Conservation (phyloP, 2,113 vertebrate species). For the Bagarius yarrelli region DNA sequence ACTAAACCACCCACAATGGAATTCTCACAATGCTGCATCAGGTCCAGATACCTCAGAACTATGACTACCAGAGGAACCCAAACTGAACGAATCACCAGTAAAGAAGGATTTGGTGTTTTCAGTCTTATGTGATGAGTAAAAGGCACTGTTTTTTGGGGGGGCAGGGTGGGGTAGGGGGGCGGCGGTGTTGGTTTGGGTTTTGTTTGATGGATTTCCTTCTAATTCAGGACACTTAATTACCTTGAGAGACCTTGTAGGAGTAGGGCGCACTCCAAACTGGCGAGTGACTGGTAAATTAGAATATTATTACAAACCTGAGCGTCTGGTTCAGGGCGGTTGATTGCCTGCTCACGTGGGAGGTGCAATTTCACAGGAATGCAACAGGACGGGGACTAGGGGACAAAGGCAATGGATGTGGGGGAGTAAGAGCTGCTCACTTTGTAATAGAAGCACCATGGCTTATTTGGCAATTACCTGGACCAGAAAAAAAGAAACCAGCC, state of each 20-base stretch:
- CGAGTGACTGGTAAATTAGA: slow-evolving; percentile 72
- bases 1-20: slow-evolving; percentile 57
- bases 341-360: slow-evolving; percentile 73
- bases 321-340: slow-evolving; percentile 68
- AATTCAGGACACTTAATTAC: slow-evolving; percentile 68
- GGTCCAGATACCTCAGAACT: slow-evolving; percentile 62
- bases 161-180: slow-evolving; percentile 11
- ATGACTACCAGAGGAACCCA: slow-evolving; percentile 50
- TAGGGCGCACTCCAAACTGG: slow-evolving; percentile 68
- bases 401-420: slow-evolving; percentile 39
- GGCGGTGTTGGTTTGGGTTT: slow-evolving; percentile 34
- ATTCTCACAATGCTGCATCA: slow-evolving; percentile 61
- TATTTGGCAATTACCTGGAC: slow-evolving; percentile 63
- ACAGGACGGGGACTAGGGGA: slow-evolving; percentile 46
- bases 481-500: slow-evolving; percentile 56
- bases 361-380: slow-evolving; percentile 75
- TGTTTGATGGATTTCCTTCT: slow-evolving; percentile 57
- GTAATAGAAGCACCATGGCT: slow-evolving; percentile 56
- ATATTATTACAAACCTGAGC: slow-evolving; percentile 77
- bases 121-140: slow-evolving; percentile 39
- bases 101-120: slow-evolving; percentile 47
- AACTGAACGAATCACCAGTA: slow-evolving; percentile 10
- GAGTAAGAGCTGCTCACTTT: slow-evolving; percentile 25
- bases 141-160: slow-evolving; percentile 38
- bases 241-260: slow-evolving; percentile 65